phyloP scores from a whole-genome alignment of 2,888 invertebrate genomes.

The Tubulanus polymorphus region DNA sequence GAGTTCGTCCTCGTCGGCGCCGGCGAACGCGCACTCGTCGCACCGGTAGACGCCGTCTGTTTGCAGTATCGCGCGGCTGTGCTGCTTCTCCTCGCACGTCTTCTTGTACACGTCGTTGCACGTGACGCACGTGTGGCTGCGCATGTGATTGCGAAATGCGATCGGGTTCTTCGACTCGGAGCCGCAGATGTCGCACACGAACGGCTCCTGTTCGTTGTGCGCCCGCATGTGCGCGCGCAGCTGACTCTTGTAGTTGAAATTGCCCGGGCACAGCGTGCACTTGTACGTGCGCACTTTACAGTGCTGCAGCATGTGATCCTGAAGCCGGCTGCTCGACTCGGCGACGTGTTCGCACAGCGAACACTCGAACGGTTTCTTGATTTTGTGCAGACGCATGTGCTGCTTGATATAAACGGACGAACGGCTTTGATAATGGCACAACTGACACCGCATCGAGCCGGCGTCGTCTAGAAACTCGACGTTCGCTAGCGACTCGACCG shows the following conservation, averaged over 20 bases:
- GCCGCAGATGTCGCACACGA: conserved; percentile 39
- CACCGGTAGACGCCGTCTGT: conserved; percentile 18
- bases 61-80: conserved; percentile 15
- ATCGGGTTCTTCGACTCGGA: conserved; percentile 36
- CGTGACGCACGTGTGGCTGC: conserved; percentile 22
- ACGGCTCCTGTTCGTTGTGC: conserved; percentile 38
- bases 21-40: conserved; percentile 14
- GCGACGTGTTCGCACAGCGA: conserved; percentile 45
- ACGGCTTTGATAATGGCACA: conserved; percentile 45
- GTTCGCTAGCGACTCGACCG: conserved; percentile 30
- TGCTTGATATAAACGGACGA: conserved; percentile 33
- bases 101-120: conserved; percentile 26
- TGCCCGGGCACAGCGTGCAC: conserved; percentile 43
- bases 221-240: conserved; percentile 49
- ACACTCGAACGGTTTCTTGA: conserved; percentile 47
- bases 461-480: conserved; percentile 34
- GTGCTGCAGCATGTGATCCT: conserved; percentile 49
- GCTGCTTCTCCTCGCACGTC: conserved; percentile 22
- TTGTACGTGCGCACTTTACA: conserved; percentile 46
- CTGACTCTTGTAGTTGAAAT: conserved; percentile 49
- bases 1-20: background rate
- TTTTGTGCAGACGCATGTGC: conserved; percentile 46
- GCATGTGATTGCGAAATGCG: conserved; percentile 25
- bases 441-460: conserved; percentile 37
- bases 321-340: conserved; percentile 37